Base-by-base conservation (phyloP, 2,113 vertebrate species). In the Micromys minutus region DNA sequence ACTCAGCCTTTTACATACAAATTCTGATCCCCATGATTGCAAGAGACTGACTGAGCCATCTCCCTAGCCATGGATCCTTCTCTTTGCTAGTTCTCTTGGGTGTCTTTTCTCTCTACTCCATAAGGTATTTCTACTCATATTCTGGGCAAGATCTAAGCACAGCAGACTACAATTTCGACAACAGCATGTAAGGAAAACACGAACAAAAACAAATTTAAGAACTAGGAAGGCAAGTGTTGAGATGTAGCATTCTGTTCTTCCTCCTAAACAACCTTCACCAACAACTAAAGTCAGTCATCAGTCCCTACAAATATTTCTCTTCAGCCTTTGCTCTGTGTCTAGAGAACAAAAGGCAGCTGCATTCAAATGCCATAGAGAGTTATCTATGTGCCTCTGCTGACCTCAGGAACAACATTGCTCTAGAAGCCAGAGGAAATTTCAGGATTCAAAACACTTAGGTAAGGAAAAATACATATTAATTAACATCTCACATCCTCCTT, bases 381-480 rank as follows among this genome's bases (percentile, higher is more conserved):
- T 69, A 42, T 87, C 59, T 76, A 2, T 21, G 36, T 3, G 8
- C 22, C 52, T 71, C 45, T 75, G 57, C 29, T 96, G 63, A 90
- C 80, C 72, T 79, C 45, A 69, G 90, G 95, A 89, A 55, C 69
- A 94, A 65, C 26, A 39, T 9, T 65, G 45, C 50, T 76, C 72
- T 71, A 22, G 50, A 92, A 96, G 52, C 57, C 80, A 94, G 80
- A 89, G 87, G 76, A 74, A 92, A 80, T 84, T 71, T 92, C 90
- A 85, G 75, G 65, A 72, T 0, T 80, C 76, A 88, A 96, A 94
- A 95, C 57, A 92, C 85, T 90, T 93, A 90, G 80, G 75, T 91
- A 88, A 92, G 80, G 88, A 79, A 94, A 95, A 95, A 92, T 36
- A 65, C 3, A 50, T 96, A 90, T 93, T 94, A 94, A 95, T 84